These are phyloP conservation scores for Acanthosepion lycidas DNA, from an alignment of 2,888 invertebrate species.

Conservation along the genomic window DNA sequence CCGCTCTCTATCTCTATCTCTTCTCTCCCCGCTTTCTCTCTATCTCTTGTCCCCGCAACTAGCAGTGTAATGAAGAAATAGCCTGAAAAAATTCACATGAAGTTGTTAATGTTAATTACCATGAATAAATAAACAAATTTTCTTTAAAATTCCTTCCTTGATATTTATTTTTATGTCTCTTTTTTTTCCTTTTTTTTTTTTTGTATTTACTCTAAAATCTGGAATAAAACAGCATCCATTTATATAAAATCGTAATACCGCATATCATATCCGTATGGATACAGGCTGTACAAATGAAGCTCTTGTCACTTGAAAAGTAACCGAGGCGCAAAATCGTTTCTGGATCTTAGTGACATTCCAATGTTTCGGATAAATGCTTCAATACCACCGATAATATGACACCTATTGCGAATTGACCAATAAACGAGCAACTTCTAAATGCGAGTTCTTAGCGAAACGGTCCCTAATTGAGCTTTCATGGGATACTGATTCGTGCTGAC, in stretches of 20 bases:
- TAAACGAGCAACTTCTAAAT: background rate
- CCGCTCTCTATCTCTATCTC: too few relatives aligned
- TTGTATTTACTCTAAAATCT: background rate
- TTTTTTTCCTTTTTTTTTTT: too few relatives aligned
- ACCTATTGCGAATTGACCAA: background rate
- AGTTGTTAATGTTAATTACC: too few relatives aligned
- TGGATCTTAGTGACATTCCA: background rate
- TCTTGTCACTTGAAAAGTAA: background rate
- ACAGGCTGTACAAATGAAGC: background rate
- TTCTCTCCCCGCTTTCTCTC: too few relatives aligned
- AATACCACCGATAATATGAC: background rate
- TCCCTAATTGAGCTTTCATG: background rate
- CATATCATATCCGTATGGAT: background rate
- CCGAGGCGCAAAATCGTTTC: background rate
- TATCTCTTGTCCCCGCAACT: too few relatives aligned
- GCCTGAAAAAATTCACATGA: too few relatives aligned
- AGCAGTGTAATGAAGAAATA: too few relatives aligned
- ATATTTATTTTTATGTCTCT: background rate
- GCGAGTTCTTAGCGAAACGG: background rate
- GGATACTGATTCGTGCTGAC: background rate
- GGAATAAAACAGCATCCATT: background rate
- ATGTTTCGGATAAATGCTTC: background rate
- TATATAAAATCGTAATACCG: background rate
- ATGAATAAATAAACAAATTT: too few relatives aligned
- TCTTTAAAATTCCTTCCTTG: background rate